Percentiles rank a stretch among this genome's conserved stretches.
phyloP scores from a whole-genome alignment of 2,113 vertebrate genomes.

The Crocuta crocuta region DNA sequence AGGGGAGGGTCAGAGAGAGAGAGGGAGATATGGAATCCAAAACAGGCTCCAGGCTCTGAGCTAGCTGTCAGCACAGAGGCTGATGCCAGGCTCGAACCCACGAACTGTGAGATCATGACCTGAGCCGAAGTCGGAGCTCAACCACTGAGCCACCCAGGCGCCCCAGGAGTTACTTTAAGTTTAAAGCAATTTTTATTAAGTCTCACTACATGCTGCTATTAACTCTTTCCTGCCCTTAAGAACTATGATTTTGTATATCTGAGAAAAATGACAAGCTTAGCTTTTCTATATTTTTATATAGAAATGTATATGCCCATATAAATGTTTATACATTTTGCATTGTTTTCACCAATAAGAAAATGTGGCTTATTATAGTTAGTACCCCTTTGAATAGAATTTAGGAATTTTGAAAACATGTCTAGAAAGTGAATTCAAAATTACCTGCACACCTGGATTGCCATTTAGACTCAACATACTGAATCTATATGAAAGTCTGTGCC shows the following conservation, averaged over 20 bases:
- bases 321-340: slow-evolving; percentile 11
- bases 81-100: no score
- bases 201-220: slow-evolving; percentile 34
- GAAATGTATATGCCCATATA: not conserved
- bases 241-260: not conserved
- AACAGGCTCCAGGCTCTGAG: no score
- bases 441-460: not conserved
- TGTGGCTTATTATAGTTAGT: slow-evolving; percentile 5
- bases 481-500: not conserved
- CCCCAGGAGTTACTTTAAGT: not conserved
- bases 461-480: not conserved
- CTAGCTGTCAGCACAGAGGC: no score
- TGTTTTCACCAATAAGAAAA: slow-evolving; percentile 45
- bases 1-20: no score
- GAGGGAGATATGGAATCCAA: no score
- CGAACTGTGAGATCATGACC: no score
- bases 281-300: slow-evolving; percentile 20
- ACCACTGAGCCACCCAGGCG: no score
- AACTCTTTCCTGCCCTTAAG: slow-evolving; percentile 13
- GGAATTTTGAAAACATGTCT: slow-evolving; percentile 42
- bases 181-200: slow-evolving; percentile 29
- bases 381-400: slow-evolving; percentile 12
- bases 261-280: slow-evolving; percentile 20
- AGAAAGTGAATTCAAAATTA: slow-evolving; percentile 50
- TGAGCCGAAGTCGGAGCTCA: no score